phyloP scores from a whole-genome alignment of 2,888 invertebrate species.

The Axea sp. region DNA sequence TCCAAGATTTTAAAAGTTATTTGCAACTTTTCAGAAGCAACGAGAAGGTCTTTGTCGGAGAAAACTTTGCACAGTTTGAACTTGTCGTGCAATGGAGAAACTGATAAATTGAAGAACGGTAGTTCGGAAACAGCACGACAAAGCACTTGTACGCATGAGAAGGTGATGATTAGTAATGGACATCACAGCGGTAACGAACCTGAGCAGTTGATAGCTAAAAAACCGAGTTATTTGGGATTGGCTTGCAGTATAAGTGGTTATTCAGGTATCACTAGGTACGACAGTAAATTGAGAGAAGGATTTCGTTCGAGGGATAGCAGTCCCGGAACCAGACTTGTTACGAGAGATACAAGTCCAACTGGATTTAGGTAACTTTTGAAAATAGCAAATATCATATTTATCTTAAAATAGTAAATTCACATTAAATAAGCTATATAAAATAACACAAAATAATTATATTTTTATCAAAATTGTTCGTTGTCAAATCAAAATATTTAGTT shows the following conservation, averaged over 20 bases:
- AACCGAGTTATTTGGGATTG: slow-evolving; percentile 92
- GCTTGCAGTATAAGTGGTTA: slow-evolving; percentile 96
- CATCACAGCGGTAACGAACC: slow-evolving; percentile 62
- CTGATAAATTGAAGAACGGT: slow-evolving; percentile 70
- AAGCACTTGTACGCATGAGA: slow-evolving; percentile 64
- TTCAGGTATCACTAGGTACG: slow-evolving; percentile 91
- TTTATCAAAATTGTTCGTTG: no score
- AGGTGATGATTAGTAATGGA: slow-evolving; percentile 69
- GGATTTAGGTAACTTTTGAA: slow-evolving; percentile 73
- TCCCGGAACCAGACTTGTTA: slow-evolving; percentile 76
- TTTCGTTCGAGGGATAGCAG: slow-evolving; percentile 78
- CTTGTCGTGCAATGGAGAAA: slow-evolving; percentile 78
- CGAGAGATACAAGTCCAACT: slow-evolving; percentile 76
- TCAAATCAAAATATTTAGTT: no score
- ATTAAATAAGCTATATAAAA: no score
- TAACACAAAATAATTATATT: no score
- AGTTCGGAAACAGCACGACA: slow-evolving; percentile 68
- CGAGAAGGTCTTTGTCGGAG: slow-evolving; percentile 78
- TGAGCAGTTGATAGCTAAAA: slow-evolving; percentile 81
- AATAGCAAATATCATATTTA: no score
- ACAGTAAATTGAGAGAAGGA: slow-evolving; percentile 88
- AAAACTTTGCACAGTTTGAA: slow-evolving; percentile 80
- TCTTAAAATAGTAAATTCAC: no score
- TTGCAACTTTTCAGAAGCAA: slow-evolving; percentile 78
- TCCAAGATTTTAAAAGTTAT: slow-evolving; percentile 7